Percentiles rank a stretch among this genome's conserved stretches.
These are phyloP conservation scores for Mesembrinibis cayennensis DNA, from an alignment of 2,113 vertebrate species.

Conservation along the genomic window DNA sequence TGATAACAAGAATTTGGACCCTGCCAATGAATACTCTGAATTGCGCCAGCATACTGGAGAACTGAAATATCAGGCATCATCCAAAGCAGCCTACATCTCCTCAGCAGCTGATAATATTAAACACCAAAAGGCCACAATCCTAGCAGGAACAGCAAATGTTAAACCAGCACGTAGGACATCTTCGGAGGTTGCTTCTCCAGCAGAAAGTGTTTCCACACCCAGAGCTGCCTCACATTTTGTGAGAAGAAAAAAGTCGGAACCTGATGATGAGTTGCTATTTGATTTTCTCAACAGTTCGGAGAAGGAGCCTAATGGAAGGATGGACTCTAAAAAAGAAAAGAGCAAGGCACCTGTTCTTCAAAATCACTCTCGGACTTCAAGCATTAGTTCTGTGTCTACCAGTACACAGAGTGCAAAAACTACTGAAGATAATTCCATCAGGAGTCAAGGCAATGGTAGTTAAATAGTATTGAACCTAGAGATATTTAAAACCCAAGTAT, in stretches of 20 bases:
- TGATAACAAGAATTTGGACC: conserved; percentile 52
- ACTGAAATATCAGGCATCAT: conserved; percentile 59
- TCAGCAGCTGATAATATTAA: conserved; percentile 90
- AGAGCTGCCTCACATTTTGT: conserved; percentile 87
- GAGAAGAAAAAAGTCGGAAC: conserved; percentile 88
- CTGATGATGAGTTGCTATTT: conserved; percentile 94
- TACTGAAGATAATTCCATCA: conserved; percentile 76
- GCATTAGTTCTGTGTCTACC: conserved; percentile 78
- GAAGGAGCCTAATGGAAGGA: conserved; percentile 79
- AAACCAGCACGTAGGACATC: conserved; percentile 60
- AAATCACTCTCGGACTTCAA: conserved; percentile 82
- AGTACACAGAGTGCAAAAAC: conserved; percentile 77
- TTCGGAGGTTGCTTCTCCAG: conserved; percentile 29
- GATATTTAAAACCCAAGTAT: background rate
- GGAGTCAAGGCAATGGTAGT: conserved; percentile 84
- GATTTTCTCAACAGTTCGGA: conserved; percentile 97
- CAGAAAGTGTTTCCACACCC: conserved; percentile 49
- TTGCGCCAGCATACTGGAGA: conserved; percentile 51
- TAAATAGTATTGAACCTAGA: conserved; percentile 43
- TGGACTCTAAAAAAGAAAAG: conserved; percentile 82
- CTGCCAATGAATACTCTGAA: conserved; percentile 59
- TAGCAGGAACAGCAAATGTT: conserved; percentile 82
- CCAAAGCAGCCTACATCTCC: conserved; percentile 80
- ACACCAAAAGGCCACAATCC: conserved; percentile 81
- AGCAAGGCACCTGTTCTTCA: conserved; percentile 70